A percentile compares a stretch with the other conserved stretches of the same genome.
Evolutionary conservation across 1,140 invertebrate species (phyloP).

Genomic region (Papilio polytes): DNA sequence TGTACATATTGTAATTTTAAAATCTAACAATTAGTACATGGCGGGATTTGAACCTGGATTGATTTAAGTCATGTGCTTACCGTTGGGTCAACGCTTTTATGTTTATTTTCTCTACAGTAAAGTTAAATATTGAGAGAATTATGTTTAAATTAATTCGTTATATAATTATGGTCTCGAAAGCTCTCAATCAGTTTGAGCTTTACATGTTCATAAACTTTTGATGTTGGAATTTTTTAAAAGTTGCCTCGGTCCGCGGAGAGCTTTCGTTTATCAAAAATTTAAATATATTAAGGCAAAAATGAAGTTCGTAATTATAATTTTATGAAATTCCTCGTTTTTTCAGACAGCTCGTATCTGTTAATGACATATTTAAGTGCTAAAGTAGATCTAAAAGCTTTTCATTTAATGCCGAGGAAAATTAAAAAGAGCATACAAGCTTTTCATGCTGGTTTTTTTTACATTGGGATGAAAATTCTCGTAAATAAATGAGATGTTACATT

Average conservation of each 20-base stretch:
- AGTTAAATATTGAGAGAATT: neutral
- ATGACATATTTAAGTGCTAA: conserved; percentile 8
- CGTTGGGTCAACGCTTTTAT: neutral
- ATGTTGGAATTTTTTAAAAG: conserved; percentile 1
- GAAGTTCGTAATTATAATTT: conserved; percentile 19
- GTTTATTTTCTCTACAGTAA: neutral
- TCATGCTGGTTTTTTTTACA: neutral
- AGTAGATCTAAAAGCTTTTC: neutral
- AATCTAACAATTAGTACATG: too few relatives aligned
- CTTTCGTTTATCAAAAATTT: conserved; percentile 17
- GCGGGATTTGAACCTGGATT: too few relatives aligned
- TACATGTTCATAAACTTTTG: conserved; percentile 20
- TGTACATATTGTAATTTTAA: too few relatives aligned
- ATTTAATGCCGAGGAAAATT: neutral
- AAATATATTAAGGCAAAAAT: conserved; percentile 6
- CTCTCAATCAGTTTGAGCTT: conserved; percentile 18
- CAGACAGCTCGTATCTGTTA: neutral
- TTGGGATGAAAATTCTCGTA: neutral
- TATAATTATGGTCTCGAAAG: neutral
- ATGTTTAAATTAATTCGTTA: neutral
- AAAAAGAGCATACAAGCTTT: neutral
- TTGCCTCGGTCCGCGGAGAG: neutral
- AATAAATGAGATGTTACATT: neutral
- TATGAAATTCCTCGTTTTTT: neutral
- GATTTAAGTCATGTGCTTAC: too few relatives aligned